Evolutionary conservation across 1,140 invertebrate genomes (phyloP).

Genomic region (Rhagoletis pomonella): DNA sequence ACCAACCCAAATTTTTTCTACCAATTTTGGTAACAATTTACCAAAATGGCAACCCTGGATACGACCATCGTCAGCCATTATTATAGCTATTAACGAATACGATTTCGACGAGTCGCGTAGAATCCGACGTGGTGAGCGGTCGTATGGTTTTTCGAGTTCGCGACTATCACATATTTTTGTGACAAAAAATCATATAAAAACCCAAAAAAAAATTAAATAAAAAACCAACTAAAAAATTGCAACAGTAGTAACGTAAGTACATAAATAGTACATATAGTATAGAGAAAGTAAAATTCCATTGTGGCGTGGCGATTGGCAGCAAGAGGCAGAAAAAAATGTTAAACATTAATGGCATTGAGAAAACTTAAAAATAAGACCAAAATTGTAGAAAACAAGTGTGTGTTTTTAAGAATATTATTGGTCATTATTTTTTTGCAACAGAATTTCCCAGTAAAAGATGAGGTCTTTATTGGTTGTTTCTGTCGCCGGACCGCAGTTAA

Average conservation of each 20-base stretch:
- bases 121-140: conserved; percentile 73
- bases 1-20: too few species aligned
- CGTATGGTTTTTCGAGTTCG: conserved; percentile 71
- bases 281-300: conserved; percentile 15
- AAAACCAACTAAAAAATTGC: conserved; percentile 72
- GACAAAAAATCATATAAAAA: conserved; percentile 68
- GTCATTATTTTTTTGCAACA: too few species aligned
- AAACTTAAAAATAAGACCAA: background rate
- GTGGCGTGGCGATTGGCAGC: background rate
- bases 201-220: conserved; percentile 68
- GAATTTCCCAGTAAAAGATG: background rate
- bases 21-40: too few species aligned
- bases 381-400: background rate
- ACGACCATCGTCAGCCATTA: too few species aligned
- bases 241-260: conserved; percentile 74
- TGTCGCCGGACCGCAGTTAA: background rate
- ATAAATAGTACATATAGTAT: conserved; percentile 29
- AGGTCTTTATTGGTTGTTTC: background rate
- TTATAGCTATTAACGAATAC: background rate
- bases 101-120: conserved; percentile 66
- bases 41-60: too few species aligned
- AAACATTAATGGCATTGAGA: background rate
- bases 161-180: conserved; percentile 74
- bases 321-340: background rate
- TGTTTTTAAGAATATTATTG: background rate